Evolutionary conservation across 2,113 vertebrate genomes (phyloP).

Genomic region (Aphyosemion australe): DNA sequence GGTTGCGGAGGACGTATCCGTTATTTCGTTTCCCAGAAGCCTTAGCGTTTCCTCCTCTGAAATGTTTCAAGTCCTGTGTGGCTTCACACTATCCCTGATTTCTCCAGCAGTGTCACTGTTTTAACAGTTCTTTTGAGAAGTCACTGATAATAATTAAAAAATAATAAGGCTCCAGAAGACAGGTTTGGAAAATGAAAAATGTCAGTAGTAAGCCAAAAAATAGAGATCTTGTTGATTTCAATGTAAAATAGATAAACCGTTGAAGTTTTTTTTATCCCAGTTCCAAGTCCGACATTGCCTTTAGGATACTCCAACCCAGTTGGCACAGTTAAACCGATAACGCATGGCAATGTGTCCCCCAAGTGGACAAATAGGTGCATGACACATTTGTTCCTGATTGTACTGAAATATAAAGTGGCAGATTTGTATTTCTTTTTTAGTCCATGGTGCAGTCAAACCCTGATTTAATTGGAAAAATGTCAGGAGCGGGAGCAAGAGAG

Average conservation of each 20-base stretch:
- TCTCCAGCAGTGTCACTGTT: constrained; percentile 78
- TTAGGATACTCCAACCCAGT: constrained; percentile 74
- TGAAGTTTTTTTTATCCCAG: constrained; percentile 70
- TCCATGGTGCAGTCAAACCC: constrained; percentile 74
- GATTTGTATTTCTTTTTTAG: constrained; percentile 49
- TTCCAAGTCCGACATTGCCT: constrained; percentile 73
- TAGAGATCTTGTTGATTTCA: constrained; percentile 75
- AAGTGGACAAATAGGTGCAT: constrained; percentile 71
- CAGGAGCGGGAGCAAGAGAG: constrained; percentile 44
- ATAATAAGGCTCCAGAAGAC: constrained; percentile 79
- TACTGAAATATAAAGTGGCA: constrained; percentile 78
- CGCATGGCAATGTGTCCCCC: constrained; percentile 75
- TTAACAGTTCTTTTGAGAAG: constrained; percentile 75
- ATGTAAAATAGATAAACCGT: constrained; percentile 79
- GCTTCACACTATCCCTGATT: constrained; percentile 79
- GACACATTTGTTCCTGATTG: constrained; percentile 75
- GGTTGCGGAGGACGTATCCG: constrained; percentile 62
- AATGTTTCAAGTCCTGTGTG: constrained; percentile 74
- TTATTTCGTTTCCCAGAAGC: constrained; percentile 70
- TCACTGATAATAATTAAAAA: constrained; percentile 73
- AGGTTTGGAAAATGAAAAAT: constrained; percentile 75
- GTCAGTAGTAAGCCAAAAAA: constrained; percentile 81
- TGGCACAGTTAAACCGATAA: constrained; percentile 76
- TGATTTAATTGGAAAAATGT: constrained; percentile 69
- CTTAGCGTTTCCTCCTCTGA: constrained; percentile 70